Evolutionary conservation across 1,140 invertebrate species (phyloP).

Genomic region (Leptonema lineaticorne): DNA sequence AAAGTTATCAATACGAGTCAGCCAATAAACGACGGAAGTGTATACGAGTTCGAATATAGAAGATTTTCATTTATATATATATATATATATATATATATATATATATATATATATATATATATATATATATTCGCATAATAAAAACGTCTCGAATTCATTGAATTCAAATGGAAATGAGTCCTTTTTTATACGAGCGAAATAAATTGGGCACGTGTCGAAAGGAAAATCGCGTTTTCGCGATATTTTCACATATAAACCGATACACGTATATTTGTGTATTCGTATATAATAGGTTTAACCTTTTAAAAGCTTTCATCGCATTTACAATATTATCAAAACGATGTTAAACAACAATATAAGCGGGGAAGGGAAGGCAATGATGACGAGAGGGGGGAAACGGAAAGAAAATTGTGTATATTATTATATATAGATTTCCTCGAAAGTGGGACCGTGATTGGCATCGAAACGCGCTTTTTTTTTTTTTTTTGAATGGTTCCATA

Average conservation of each 20-base stretch:
- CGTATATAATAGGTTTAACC: neutral
- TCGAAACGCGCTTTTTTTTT: neutral
- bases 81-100: too few relatives aligned
- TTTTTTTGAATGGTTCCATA: neutral
- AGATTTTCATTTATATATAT: too few relatives aligned
- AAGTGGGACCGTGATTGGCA: neutral
- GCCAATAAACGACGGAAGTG: too few relatives aligned
- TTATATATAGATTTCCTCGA: neutral
- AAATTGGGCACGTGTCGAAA: neutral
- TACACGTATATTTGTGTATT: too few relatives aligned
- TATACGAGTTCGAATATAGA: too few relatives aligned
- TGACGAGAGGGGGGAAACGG: too few relatives aligned
- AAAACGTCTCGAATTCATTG: too few relatives aligned
- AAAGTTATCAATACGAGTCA: too few relatives aligned
- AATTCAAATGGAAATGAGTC: conserved; percentile 10
- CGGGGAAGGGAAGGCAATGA: neutral
- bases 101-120: too few relatives aligned
- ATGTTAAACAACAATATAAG: neutral
- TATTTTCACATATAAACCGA: too few relatives aligned
- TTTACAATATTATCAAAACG: neutral
- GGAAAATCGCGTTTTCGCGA: neutral
- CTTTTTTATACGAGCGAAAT: conserved; percentile 6
- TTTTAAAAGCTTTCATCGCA: neutral
- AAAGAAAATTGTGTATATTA: neutral
- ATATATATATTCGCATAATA: too few relatives aligned